Evolutionary conservation across 2,797 vertebrate species (phyloP).

Genomic region (Scomberomorus guttatus): DNA sequence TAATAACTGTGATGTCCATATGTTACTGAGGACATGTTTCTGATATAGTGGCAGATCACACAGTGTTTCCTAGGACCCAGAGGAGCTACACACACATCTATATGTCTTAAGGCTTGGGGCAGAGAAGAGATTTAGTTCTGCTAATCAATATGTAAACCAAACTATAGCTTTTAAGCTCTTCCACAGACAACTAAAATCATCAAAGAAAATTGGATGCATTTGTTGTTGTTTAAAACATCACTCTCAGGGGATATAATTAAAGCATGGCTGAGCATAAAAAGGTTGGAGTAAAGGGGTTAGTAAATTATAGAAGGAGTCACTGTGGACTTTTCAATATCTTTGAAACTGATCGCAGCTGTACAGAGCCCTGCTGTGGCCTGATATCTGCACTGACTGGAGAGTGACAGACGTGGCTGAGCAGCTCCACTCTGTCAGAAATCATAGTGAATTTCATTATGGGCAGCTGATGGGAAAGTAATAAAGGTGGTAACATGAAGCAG

Average conservation of each 20-base stretch:
- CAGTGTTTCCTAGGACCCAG: too few relatives aligned
- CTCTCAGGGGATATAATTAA: constrained; percentile 11
- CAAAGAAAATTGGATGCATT: background rate
- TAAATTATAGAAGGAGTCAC: constrained; percentile 33
- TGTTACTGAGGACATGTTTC: too few relatives aligned
- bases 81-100: background rate
- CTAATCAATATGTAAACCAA: background rate
- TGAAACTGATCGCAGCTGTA: constrained; percentile 13
- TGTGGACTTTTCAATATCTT: constrained; percentile 17
- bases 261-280: constrained; percentile 14
- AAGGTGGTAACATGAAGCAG: constrained; percentile 34
- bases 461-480: constrained; percentile 41
- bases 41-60: background rate
- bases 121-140: background rate
- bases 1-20: background rate
- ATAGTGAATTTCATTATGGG: constrained; percentile 37
- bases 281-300: constrained; percentile 11
- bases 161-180: background rate
- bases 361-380: background rate
- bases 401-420: constrained; percentile 27
- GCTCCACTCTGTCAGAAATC: constrained; percentile 32
- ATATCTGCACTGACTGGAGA: constrained; percentile 15
- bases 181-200: constrained; percentile 1
- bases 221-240: background rate
- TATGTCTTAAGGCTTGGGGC: too few relatives aligned